phyloP scores from a whole-genome alignment of 2,113 vertebrate genomes.

The Seriola aureovittata region DNA sequence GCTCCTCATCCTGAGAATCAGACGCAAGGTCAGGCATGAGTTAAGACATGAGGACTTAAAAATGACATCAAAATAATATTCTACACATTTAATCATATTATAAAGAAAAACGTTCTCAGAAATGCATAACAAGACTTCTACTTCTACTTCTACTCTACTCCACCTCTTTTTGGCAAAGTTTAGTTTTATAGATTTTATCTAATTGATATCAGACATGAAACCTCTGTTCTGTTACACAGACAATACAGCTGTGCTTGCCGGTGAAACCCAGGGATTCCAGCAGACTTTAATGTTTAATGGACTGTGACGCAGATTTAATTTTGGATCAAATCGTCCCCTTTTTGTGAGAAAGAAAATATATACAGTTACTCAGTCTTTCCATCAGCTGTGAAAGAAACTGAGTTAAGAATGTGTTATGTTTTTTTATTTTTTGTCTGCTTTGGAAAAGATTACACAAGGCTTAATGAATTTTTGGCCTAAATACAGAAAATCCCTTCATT shows the following conservation, averaged over 20 bases:
- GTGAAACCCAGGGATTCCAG: neutral
- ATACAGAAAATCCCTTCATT: neutral
- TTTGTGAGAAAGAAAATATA: no score
- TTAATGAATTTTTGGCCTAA: neutral
- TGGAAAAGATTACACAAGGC: neutral
- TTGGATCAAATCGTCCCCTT: neutral
- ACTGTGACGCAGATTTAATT: neutral
- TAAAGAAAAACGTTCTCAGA: neutral
- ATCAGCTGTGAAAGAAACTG: no score
- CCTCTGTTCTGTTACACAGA: neutral
- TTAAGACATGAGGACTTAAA: neutral
- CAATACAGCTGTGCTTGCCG: neutral
- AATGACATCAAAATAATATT: slow-evolving; percentile 1
- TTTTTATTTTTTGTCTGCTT: neutral
- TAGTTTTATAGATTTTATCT: neutral
- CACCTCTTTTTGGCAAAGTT: no score
- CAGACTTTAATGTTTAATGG: neutral
- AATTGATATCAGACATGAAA: neutral
- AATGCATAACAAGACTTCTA: neutral
- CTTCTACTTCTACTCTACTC: no score
- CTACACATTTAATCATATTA: neutral
- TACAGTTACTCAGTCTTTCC: no score
- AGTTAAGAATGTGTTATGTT: no score
- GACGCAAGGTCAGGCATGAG: neutral
- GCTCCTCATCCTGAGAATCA: slow-evolving; percentile 82